Base-by-base conservation (phyloP, 1,140 invertebrate species). In the Musca vetustissima region DNA sequence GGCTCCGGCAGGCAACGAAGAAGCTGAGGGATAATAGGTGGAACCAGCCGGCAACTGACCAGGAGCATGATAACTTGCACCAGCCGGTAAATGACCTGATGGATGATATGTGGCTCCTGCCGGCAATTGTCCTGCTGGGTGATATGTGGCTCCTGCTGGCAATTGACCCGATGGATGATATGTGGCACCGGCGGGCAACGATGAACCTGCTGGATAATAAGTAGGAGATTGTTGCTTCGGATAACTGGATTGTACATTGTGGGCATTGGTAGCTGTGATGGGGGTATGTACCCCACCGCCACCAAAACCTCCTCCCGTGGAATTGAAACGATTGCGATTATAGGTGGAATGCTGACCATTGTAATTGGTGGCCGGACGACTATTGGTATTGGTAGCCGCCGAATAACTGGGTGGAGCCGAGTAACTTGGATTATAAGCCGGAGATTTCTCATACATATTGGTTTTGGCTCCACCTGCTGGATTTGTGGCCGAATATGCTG, bases 341-440 rank as follows among this genome's bases (percentile, higher is more conserved):
- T 69, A 48, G 55, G 28, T 69, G 25, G 67, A 68, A 1, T 61
- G 57, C 21, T 61, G 57, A 14, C 13, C 67, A 59, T 66, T 70
- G 64, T 69, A 73, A 49, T 59, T 71, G 57, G 72, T 69, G 15
- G 71, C 71, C 2, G 57, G 67, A 22, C 32, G 32, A 19, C 17
- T 61, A 24, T 22, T 25, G 8, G 64, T 61, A 19, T 70, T 66
- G 19, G 74, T 72, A 0, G 68, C 65, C 2, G 71, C 65, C 13
- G 70, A 65, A 47, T 77, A 77, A 43, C 69, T 72, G 14, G 73
- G 74, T 7, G 76, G 77, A 15, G 76, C 76, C 0, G 73, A 74
- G 66, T 76, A 74, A 55, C 72, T 78, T 0, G 79, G 77, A 68
- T 78, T 79, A 53, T 81, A 81, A 9, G 79, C 70, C 11, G 79